A percentile compares a stretch with the other conserved stretches of the same genome.
Evolutionary conservation across 2,113 vertebrate species (phyloP).

Genomic region (Typhlomys cinereus): DNA sequence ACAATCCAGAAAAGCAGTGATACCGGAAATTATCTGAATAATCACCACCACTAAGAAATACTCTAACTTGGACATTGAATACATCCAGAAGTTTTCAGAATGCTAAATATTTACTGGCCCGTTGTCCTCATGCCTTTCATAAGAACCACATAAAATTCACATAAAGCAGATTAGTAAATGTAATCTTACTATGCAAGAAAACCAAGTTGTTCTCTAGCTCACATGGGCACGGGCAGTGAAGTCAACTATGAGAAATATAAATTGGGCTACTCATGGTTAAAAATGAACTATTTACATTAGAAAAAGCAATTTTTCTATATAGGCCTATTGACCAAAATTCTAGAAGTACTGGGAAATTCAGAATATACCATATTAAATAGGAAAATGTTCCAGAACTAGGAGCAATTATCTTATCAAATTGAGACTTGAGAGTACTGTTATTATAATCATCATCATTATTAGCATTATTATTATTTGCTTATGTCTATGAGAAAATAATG

Average conservation of each 20-base stretch:
- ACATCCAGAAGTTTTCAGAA: neutral
- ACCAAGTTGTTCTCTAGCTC: neutral
- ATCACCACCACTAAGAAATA: neutral
- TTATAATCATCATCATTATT: neutral
- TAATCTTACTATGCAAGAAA: neutral
- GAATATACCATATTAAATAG: neutral
- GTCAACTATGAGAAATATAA: neutral
- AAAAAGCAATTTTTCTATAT: neutral
- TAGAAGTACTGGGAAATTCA: neutral
- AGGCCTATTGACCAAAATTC: neutral
- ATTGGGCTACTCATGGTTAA: accelerated
- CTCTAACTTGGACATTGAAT: neutral
- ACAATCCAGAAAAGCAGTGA: neutral
- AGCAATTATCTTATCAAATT: neutral
- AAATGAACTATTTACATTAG: neutral
- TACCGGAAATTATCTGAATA: neutral
- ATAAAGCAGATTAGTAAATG: neutral
- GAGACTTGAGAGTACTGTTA: neutral
- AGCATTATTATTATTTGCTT: neutral
- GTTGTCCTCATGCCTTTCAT: neutral
- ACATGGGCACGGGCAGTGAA: neutral
- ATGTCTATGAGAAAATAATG: neutral
- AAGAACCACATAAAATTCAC: neutral
- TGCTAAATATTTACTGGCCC: neutral
- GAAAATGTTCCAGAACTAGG: neutral